These are phyloP conservation scores for Sminthurides aquaticus DNA, from an alignment of 2,888 invertebrate species.

Conservation along the genomic window DNA sequence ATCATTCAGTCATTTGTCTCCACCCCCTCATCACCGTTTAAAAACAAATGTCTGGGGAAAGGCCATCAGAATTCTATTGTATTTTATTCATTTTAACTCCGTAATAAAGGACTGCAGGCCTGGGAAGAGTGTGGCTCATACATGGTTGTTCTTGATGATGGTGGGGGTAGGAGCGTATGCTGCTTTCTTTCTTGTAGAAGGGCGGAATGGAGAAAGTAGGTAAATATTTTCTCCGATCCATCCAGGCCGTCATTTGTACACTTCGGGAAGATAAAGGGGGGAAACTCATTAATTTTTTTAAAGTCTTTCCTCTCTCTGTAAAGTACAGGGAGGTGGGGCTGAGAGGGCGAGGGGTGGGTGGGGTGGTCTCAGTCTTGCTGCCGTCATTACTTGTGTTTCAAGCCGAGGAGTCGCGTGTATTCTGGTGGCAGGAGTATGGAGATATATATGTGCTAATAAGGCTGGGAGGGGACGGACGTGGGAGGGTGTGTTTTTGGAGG, in stretches of 20 bases:
- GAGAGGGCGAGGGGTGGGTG: neutral
- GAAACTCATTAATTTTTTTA: constrained; percentile 14
- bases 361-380: too few species aligned
- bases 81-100: constrained; percentile 5
- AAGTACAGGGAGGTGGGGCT: neutral
- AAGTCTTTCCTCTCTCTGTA: neutral
- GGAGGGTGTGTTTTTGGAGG: neutral
- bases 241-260: neutral
- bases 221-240: neutral
- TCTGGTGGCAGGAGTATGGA: too few species aligned
- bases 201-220: neutral
- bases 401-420: too few species aligned
- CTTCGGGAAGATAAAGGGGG: neutral
- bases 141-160: neutral
- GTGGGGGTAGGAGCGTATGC: neutral
- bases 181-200: too few species aligned
- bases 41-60: constrained; percentile 6
- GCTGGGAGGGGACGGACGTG: neutral
- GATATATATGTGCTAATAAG: neutral
- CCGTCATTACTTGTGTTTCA: too few species aligned
- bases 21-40: constrained; percentile 11
- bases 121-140: neutral
- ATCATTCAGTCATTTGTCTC: constrained; percentile 24
- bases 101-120: neutral
- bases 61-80: constrained; percentile 13